A percentile compares a stretch with the other conserved stretches of the same genome.
These are phyloP conservation scores for Anolis apletophallus DNA, from an alignment of 2,797 vertebrate species.

Conservation along the genomic window DNA sequence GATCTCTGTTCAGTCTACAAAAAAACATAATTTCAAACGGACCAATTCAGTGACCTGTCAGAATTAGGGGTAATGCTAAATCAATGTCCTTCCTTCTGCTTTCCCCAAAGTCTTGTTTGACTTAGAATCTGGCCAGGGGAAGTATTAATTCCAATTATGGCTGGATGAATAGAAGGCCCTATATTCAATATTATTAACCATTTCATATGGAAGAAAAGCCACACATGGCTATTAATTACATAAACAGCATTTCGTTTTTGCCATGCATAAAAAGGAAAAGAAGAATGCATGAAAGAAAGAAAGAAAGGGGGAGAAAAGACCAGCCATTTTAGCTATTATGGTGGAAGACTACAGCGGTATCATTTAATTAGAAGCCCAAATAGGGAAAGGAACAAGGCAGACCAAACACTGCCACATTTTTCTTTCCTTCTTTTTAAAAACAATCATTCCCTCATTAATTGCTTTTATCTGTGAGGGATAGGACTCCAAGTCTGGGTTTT, in stretches of 20 bases:
- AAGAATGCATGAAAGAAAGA: neutral
- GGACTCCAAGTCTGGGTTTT: conserved; percentile 62
- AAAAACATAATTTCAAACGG: conserved; percentile 70
- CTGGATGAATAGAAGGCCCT: conserved; percentile 38
- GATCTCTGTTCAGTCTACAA: conserved; percentile 68
- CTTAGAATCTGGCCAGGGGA: conserved; percentile 13
- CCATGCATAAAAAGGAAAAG: neutral
- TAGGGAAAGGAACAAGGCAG: conserved; percentile 9
- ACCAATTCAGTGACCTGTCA: conserved; percentile 57
- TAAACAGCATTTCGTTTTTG: conserved; percentile 19
- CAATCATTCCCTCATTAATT: conserved; percentile 47
- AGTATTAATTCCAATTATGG: conserved; percentile 35
- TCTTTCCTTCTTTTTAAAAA: neutral
- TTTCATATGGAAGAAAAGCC: conserved; percentile 35
- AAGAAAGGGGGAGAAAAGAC: neutral
- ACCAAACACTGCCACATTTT: conserved; percentile 6
- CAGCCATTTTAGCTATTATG: neutral
- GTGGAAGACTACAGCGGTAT: neutral
- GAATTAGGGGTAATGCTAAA: conserved; percentile 48
- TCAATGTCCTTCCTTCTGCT: conserved; percentile 36
- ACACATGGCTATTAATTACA: conserved; percentile 30
- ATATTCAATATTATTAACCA: conserved; percentile 51
- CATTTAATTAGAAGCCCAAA: conserved; percentile 40
- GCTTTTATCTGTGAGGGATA: conserved; percentile 60
- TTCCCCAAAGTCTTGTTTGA: conserved; percentile 13